Percentiles rank a stretch among this genome's conserved stretches.
phyloP scores from a whole-genome alignment of 2,888 invertebrate species.

The Trissolcus brochymenae region DNA sequence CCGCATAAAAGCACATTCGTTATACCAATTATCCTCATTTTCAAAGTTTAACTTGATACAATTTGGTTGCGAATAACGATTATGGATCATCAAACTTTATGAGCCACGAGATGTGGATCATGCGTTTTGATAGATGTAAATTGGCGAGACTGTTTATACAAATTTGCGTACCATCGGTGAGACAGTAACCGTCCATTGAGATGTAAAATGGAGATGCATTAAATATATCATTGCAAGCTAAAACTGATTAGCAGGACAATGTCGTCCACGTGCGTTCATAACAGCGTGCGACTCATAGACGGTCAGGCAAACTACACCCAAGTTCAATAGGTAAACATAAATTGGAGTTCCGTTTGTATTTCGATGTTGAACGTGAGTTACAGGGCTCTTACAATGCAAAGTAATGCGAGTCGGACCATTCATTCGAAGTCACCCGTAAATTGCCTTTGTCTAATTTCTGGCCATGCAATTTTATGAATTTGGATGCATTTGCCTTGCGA shows the following conservation, averaged over 20 bases:
- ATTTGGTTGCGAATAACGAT: no score
- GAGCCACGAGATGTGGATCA: background rate
- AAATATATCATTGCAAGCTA: conserved; percentile 17
- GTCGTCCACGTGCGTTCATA: conserved; percentile 36
- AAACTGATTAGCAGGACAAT: conserved; percentile 33
- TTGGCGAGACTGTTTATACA: background rate
- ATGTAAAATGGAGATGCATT: conserved; percentile 32
- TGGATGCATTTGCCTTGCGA: no score
- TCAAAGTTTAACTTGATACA: no score
- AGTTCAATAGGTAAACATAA: conserved; percentile 37
- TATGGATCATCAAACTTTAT: background rate
- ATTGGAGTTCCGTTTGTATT: conserved; percentile 34
- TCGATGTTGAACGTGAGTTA: conserved; percentile 24
- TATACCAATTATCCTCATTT: no score
- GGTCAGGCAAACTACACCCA: conserved; percentile 26
- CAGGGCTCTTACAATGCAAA: conserved; percentile 23
- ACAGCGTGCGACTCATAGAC: conserved; percentile 23
- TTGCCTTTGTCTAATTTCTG: no score
- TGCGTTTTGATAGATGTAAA: background rate
- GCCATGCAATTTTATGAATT: no score
- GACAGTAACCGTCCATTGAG: conserved; percentile 6
- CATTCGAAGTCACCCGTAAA: conserved; percentile 15
- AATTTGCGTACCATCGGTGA: conserved; percentile 5
- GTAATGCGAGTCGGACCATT: conserved; percentile 23
- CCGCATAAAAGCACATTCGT: no score